Evolutionary conservation across 2,888 invertebrate species (phyloP), one percentile per base, ranked within the genome.

Genomic region (Hydropsyche betteni): DNA sequence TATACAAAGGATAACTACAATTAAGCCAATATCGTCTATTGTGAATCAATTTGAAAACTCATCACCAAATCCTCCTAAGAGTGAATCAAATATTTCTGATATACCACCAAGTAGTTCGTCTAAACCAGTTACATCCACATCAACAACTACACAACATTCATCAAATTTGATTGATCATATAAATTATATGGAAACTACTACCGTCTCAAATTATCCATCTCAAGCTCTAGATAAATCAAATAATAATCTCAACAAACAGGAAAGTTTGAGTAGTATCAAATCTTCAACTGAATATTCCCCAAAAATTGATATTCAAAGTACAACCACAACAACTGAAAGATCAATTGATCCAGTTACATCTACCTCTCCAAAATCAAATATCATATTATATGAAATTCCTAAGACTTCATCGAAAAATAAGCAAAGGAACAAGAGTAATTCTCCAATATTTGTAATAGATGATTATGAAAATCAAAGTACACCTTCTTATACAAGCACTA

Each of bases 1-100:
- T 80, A 84, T 84, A 80, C 83, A 84, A 81, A 82, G 82, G 80
- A 81, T 84, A 80, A 84, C 84, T 80, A 81, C 84, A 53, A 81
- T 81, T 12, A 74, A 16, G 84, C 84, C 80, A 12, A 10, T 55
- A 55, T 14, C 36, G 34, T 12, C 64, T 64, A n/a, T 12, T 64
- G 10, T 64, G n/a, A 44, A 44, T 44, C 44, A 44, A 44, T 10
- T 10, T 44, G 44, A 44, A 44, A 8, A 44, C 12, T 55, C 55
- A 51, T 68, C 76, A 64, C 50, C 74, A 68, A 38, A 52, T 33
- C 36, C 12, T 33, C 14, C 38, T 44, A 75, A 53, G 51, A 75
- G 61, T 33, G 36, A 50, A 36, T 4, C 68, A 10, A 72, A 51
- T 55, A 70, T 64, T 12, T 50, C 24, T 33, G 53, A 64, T 52